phyloP scores from a whole-genome alignment of 2,113 vertebrate genomes.

The Nerophis ophidion region DNA sequence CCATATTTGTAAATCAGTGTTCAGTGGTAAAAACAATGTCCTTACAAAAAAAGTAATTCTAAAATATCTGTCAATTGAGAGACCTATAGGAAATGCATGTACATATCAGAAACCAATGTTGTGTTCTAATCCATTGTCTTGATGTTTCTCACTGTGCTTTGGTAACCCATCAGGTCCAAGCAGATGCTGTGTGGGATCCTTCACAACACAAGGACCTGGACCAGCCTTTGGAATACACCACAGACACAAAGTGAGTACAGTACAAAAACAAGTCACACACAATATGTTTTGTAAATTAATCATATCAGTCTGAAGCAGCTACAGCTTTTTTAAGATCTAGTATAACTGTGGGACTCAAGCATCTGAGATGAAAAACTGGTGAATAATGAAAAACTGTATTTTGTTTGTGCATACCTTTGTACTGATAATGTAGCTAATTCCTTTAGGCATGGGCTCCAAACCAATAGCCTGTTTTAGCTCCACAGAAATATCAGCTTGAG shows the following conservation, averaged over 20 bases:
- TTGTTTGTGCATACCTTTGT: constrained; percentile 69
- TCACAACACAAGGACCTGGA: constrained; percentile 55
- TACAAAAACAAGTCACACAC: neutral
- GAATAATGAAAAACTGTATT: too few species aligned
- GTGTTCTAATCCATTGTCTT: constrained; percentile 7
- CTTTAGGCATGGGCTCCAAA: constrained; percentile 67
- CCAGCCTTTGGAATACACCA: constrained; percentile 45
- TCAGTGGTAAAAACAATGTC: neutral
- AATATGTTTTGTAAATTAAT: neutral
- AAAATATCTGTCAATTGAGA: neutral
- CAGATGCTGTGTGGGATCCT: constrained; percentile 50
- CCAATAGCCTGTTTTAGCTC: constrained; percentile 67
- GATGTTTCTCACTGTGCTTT: constrained; percentile 32
- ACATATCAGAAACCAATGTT: neutral
- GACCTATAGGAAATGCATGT: neutral
- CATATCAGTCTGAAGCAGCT: too few species aligned
- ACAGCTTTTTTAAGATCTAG: too few species aligned
- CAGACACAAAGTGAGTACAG: neutral
- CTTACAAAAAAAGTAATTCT: neutral
- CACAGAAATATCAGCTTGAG: constrained; percentile 46
- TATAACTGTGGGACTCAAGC: neutral
- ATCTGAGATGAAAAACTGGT: neutral
- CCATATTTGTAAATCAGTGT: neutral
- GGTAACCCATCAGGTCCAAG: constrained; percentile 57
- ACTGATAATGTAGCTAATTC: constrained; percentile 81